Conservation (phyloP, 2,888 invertebrate species). For the Cactoblastis cactorum region DNA sequence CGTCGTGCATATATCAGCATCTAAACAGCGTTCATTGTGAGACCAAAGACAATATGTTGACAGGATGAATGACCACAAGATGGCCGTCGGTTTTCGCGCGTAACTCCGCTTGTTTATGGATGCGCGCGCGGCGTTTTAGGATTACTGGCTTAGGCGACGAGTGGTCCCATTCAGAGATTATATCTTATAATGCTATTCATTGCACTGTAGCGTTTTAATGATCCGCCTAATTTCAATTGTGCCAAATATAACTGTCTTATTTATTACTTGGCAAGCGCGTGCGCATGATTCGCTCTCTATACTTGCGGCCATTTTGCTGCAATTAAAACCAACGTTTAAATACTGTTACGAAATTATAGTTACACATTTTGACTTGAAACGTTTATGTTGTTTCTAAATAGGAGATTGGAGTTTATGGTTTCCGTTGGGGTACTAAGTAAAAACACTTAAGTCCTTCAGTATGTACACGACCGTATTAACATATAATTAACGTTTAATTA, state of each 20-base stretch:
- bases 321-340: constrained; percentile 62
- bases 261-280: constrained; percentile 73
- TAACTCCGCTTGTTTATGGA: constrained; percentile 69
- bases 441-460: background rate
- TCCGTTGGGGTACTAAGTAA: background rate
- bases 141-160: constrained; percentile 72
- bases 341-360: constrained; percentile 38
- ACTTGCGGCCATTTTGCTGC: constrained; percentile 61
- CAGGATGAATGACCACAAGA: constrained; percentile 72
- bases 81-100: constrained; percentile 69
- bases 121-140: constrained; percentile 70
- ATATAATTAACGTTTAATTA: background rate
- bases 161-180: constrained; percentile 71
- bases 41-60: constrained; percentile 74
- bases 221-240: constrained; percentile 76
- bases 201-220: constrained; percentile 61
- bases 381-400: constrained; percentile 9
- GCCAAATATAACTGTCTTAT: constrained; percentile 72
- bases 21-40: constrained; percentile 72
- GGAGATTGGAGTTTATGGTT: constrained; percentile 5
- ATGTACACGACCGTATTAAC: background rate
- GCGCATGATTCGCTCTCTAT: constrained; percentile 33
- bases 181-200: constrained; percentile 63
- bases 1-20: constrained; percentile 65
- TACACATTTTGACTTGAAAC: constrained; percentile 26